Evolutionary conservation across 2,113 vertebrate genomes (phyloP), one percentile per base, ranked within the genome.

Genomic region (Ptychochromis oligacanthus): DNA sequence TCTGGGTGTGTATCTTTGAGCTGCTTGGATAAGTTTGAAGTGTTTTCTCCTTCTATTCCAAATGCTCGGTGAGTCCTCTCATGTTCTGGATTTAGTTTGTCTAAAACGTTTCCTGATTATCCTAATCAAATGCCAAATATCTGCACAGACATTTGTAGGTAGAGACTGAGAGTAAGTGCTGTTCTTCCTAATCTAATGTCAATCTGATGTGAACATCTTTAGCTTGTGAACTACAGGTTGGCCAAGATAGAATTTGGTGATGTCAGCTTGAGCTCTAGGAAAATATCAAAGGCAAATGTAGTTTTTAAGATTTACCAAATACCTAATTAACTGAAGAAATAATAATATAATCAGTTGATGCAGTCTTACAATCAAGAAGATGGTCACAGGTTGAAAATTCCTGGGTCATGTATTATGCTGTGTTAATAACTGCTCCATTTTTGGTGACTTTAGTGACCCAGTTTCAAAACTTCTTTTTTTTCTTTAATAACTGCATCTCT

Each of bases 391-490:
- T 13, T 34, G 46, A 13, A 46, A 46, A 5, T 49, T 49, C 14
- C 46, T 15, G 46, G 14, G 14, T 49, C 5, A 49, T 49, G 46
- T 17, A 6, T 54, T 54, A 54, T 9, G 8, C 7, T 54, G 20
- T 54, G 15, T 49, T 14, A 49, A 17, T 54, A 54, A 20, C 18
- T 54, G 52, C 52, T 54, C 18, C 52, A 54, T 7, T 54, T 54
- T n/a, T 8, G 20, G 18, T 55, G 15, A 0, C 15, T 49, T 49
- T 17, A 28, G 24, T 28, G 62, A 1, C 15, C 43, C 49, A 26
- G 3, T 31, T 70, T 31, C 15, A 20, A 70, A 70, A 20, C 17
- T 54, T 52, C 7, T 49, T 49, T 52, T 43, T 13, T 43, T 43
- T 6, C 28, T 2, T 31, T 6, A 54, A 8, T 18, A 54, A 20